Percentiles rank a stretch among this genome's conserved stretches.
These are phyloP conservation scores for Petrocephalus sullivani DNA, from an alignment of 2,797 vertebrate species.

Conservation along the genomic window DNA sequence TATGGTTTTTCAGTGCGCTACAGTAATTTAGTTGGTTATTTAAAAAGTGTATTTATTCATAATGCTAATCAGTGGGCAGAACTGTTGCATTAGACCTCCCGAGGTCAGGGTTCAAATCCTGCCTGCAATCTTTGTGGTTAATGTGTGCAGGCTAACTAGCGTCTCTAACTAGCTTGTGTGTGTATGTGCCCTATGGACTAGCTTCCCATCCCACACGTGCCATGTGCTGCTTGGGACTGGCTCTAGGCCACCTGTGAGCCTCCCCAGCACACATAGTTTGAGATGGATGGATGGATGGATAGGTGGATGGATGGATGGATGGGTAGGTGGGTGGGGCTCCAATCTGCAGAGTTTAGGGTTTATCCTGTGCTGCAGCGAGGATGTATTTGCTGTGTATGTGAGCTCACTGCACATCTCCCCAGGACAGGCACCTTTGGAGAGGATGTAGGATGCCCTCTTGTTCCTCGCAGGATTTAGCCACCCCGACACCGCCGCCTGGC, in stretches of 20 bases:
- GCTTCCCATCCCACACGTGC: neutral
- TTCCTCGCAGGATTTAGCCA: neutral
- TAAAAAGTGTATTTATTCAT: neutral
- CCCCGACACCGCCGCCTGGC: neutral
- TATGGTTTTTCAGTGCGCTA: neutral
- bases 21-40: neutral
- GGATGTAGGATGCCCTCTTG: neutral
- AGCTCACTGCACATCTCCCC: neutral
- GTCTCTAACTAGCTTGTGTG: neutral
- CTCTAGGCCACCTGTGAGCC: neutral
- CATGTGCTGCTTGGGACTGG: neutral
- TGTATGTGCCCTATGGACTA: neutral
- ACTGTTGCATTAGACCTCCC: neutral
- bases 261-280: neutral
- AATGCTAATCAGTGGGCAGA: neutral
- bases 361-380: neutral
- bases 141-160: neutral
- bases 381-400: neutral
- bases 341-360: neutral
- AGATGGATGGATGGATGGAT: neutral
- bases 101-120: neutral
- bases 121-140: neutral
- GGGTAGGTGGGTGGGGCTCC: neutral
- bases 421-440: neutral
- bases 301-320: no score